Evolutionary conservation across 1,140 invertebrate genomes (phyloP).

Genomic region (Periplaneta americana): DNA sequence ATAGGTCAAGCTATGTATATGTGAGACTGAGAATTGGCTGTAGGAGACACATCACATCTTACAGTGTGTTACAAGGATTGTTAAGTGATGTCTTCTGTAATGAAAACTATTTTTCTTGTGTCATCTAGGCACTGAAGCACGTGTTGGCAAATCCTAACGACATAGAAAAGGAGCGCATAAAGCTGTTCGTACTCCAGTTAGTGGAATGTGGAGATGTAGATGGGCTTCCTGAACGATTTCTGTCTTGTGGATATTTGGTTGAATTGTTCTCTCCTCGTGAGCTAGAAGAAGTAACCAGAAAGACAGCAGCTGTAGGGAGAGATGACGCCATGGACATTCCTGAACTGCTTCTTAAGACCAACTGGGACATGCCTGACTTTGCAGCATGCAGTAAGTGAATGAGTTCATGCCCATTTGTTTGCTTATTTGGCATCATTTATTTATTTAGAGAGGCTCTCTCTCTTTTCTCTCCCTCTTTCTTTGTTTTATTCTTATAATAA

Average conservation of each 20-base stretch:
- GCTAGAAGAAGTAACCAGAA: not conserved
- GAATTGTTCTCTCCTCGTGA: not conserved
- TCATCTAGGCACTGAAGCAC: not conserved
- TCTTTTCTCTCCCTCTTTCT: too few species aligned
- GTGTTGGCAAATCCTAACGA: not conserved
- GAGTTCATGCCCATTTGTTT: too few species aligned
- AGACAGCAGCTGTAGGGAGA: not conserved
- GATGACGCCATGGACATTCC: not conserved
- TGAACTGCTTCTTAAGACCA: not conserved
- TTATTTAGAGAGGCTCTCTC: too few species aligned
- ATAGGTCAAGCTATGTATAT: too few species aligned
- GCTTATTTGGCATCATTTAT: too few species aligned
- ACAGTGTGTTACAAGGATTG: too few species aligned
- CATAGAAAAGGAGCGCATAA: conserved; percentile 1
- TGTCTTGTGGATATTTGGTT: not conserved
- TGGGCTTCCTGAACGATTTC: not conserved
- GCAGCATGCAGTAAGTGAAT: not conserved
- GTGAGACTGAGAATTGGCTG: too few species aligned
- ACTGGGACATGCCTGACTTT: conserved; percentile 1
- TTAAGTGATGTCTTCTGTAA: too few species aligned
- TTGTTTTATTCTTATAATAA: too few species aligned
- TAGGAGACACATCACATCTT: too few species aligned
- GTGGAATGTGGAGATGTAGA: not conserved
- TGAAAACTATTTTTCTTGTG: too few species aligned
- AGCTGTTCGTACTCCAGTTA: conserved; percentile 1